Percentiles rank a stretch among this genome's conserved stretches.
These are phyloP conservation scores for Eriocheir sinensis DNA, from an alignment of 1,140 invertebrate genomes.

Conservation along the genomic window DNA sequence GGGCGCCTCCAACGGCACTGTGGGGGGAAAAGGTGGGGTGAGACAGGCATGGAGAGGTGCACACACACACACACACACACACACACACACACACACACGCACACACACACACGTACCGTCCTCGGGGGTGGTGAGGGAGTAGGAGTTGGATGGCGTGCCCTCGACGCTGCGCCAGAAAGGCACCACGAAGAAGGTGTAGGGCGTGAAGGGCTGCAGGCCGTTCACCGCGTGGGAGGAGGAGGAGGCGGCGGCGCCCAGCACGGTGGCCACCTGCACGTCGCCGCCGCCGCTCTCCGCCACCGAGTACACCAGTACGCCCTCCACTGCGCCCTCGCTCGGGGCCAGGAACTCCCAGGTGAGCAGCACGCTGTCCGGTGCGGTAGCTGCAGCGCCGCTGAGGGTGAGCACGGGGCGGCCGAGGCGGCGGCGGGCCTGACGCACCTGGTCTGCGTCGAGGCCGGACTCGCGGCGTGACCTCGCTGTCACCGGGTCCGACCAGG, in stretches of 20 bases:
- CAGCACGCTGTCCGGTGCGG: constrained; percentile 65
- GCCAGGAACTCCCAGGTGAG: constrained; percentile 72
- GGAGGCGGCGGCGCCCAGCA: constrained; percentile 66
- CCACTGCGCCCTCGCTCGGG: constrained; percentile 38
- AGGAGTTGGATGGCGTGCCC: constrained; percentile 89
- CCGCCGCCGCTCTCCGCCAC: constrained; percentile 41
- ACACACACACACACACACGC: background rate
- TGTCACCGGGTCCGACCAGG: constrained; percentile 76
- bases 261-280: constrained; percentile 68
- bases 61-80: background rate
- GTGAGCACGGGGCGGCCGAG: constrained; percentile 47
- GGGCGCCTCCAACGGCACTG: constrained; percentile 75
- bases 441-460: constrained; percentile 38
- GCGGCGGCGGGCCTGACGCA: constrained; percentile 62
- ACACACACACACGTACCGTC: constrained; percentile 85
- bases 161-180: constrained; percentile 90
- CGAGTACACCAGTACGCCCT: constrained; percentile 75
- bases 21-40: background rate
- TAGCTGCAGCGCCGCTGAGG: constrained; percentile 33
- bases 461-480: constrained; percentile 36
- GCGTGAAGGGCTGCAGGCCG: constrained; percentile 81
- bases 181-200: constrained; percentile 90
- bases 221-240: constrained; percentile 69
- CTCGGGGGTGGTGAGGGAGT: constrained; percentile 87
- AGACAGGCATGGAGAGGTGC: background rate